Evolutionary conservation across 2,888 invertebrate species (phyloP), one percentile per base, ranked within the genome.

Genomic region (Tuta absoluta): DNA sequence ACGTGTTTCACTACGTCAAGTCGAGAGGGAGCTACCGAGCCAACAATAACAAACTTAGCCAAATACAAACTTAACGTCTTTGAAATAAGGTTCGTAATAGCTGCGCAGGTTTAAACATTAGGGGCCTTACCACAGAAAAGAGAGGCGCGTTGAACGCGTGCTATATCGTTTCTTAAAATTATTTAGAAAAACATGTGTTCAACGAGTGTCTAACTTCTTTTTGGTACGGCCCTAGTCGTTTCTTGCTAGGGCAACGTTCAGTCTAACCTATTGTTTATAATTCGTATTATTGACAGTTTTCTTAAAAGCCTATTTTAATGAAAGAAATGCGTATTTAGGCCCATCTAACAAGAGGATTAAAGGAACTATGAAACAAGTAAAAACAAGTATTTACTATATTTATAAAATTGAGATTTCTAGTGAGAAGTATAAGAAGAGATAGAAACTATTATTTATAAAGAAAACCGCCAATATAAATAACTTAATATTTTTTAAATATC

Each of bases 31-130:
- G 37, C 23, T 53, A 53, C 62, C 14, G 53, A 64, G 64, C 60
- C 53, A 45, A 64, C 41, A 64, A 61, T 49, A 63, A 63, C 58
- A 48, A 64, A 49, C 51, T 62, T 60, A 65, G 68, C 64, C 65
- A 65, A 69, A 71, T 70, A 68, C 65, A 69, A 71, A 68, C 69
- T 71, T 66, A 71, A 69, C 65, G 63, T 58, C 64, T 56, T 69
- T 67, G 62, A 67, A 68, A 65, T 68, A 67, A 72, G 65, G 65
- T 71, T 67, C 64, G 60, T 62, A 66, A 67, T 60, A 67, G 68
- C 67, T 69, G 69, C 71, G 66, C 68, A 57, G 37, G 65, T 23
- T 17, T 60, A n/a, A 63, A 56, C 69, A 69, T 72, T 71, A 72
- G 69, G 70, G n/a, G n/a, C n/a, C 71, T 68, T 62, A n/a, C n/a